A percentile compares a stretch with the other conserved stretches of the same genome.
phyloP scores from a whole-genome alignment of 2,888 invertebrate species.

The Diogma glabrata region DNA sequence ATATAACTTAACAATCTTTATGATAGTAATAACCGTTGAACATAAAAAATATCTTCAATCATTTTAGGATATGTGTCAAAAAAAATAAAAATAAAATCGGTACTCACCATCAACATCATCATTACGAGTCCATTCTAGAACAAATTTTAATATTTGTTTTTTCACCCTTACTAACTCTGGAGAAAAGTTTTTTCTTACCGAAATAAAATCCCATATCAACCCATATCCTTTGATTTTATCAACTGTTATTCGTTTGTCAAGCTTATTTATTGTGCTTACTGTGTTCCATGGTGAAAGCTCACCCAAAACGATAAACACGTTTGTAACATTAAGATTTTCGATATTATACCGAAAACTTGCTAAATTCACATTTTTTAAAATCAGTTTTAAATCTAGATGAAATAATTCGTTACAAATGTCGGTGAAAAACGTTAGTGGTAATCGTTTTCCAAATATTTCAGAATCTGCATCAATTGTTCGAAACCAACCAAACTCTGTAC shows the following conservation, averaged over 20 bases:
- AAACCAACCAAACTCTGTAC: slow-evolving; percentile 5
- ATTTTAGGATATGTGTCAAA: too few species aligned
- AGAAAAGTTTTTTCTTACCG: background rate
- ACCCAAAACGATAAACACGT: background rate
- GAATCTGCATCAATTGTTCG: background rate
- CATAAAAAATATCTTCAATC: too few species aligned
- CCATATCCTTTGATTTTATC: background rate
- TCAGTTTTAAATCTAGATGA: too few species aligned
- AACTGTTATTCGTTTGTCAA: background rate
- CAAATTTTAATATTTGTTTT: background rate
- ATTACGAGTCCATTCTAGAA: background rate
- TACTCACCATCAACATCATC: too few species aligned
- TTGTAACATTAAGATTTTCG: background rate
- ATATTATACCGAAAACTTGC: too few species aligned
- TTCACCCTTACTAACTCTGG: background rate
- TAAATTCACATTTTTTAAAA: background rate
- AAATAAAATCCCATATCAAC: background rate
- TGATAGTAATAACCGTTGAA: too few species aligned
- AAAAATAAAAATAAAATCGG: too few species aligned
- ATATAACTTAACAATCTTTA: too few species aligned
- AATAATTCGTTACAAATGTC: background rate
- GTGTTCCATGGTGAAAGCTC: background rate
- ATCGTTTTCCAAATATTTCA: background rate
- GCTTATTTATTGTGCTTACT: background rate
- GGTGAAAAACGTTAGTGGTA: background rate